Evolutionary conservation across 2,113 vertebrate species (phyloP).

Genomic region (Callionymus lyra): DNA sequence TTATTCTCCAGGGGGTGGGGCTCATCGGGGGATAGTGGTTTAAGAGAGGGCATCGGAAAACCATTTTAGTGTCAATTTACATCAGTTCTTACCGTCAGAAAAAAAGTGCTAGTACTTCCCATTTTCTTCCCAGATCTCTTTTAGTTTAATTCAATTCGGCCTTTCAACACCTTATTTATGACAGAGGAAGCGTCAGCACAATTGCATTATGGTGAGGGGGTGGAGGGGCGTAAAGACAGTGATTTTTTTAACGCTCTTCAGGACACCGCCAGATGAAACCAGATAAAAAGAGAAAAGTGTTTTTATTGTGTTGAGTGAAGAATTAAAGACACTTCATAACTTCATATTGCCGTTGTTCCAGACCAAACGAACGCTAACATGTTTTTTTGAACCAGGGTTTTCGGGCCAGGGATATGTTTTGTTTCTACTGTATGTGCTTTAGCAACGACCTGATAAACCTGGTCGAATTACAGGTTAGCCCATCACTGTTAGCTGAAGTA

Average conservation of each 20-base stretch:
- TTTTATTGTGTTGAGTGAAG: constrained; percentile 50
- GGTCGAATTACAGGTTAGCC: too few relatives aligned
- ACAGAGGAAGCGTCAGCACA: constrained; percentile 63
- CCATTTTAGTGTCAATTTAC: constrained; percentile 71
- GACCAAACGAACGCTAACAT: constrained; percentile 31
- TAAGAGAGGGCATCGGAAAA: constrained; percentile 40
- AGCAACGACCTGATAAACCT: too few relatives aligned
- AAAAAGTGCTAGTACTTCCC: constrained; percentile 66
- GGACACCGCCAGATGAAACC: too few relatives aligned
- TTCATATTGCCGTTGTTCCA: constrained; percentile 37
- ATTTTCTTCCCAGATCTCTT: constrained; percentile 64
- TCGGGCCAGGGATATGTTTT: not conserved
- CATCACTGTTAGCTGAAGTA: too few relatives aligned
- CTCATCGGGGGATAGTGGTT: not conserved
- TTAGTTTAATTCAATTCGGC: constrained; percentile 73
- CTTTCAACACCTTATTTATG: constrained; percentile 70
- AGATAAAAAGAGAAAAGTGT: constrained; percentile 58
- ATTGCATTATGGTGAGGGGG: constrained; percentile 64
- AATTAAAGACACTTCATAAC: constrained; percentile 43
- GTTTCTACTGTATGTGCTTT: too few relatives aligned
- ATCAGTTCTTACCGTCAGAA: constrained; percentile 52
- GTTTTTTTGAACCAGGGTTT: constrained; percentile 28
- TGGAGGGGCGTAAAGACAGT: constrained; percentile 53
- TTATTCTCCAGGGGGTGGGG: constrained; percentile 31
- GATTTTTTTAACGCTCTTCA: constrained; percentile 63